phyloP scores from a whole-genome alignment of 2,113 vertebrate genomes.

The Catharus minimus region DNA sequence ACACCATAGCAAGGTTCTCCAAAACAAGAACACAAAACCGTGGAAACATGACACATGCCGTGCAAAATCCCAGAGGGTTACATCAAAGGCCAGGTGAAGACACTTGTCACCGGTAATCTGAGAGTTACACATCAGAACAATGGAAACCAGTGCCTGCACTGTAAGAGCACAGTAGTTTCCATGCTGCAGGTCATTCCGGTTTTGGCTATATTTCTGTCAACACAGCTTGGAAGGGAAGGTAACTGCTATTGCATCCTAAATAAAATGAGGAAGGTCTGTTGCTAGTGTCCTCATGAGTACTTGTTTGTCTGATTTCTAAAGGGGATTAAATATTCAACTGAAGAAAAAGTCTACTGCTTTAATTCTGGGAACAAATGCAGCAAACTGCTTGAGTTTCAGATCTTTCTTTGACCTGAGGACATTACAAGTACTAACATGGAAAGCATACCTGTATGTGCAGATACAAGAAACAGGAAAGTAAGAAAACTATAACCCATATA shows the following conservation, averaged over 20 bases:
- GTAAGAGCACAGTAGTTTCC: not conserved
- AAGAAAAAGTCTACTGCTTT: not conserved
- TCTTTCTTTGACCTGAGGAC: not conserved
- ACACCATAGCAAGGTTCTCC: not conserved
- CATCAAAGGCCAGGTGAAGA: constrained; percentile 14
- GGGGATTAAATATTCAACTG: not conserved
- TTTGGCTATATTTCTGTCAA: not conserved
- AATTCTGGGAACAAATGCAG: not conserved
- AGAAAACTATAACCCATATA: not conserved
- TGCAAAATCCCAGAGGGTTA: not conserved
- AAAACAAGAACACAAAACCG: not conserved
- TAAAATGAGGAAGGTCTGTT: not conserved
- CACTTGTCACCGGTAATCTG: not conserved
- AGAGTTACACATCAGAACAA: not conserved
- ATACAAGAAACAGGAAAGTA: not conserved
- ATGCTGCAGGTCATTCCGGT: not conserved
- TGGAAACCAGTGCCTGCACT: not conserved
- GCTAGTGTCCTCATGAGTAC: not conserved
- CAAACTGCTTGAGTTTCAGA: not conserved
- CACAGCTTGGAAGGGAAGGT: not conserved
- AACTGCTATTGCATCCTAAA: not conserved
- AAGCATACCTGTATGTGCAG: not conserved
- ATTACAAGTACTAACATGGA: not conserved
- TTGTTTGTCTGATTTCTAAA: not conserved
- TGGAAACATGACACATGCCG: not conserved